A percentile compares a stretch with the other conserved stretches of the same genome.
phyloP scores from a whole-genome alignment of 2,113 vertebrate genomes.

The Gnathonemus longibarbis region DNA sequence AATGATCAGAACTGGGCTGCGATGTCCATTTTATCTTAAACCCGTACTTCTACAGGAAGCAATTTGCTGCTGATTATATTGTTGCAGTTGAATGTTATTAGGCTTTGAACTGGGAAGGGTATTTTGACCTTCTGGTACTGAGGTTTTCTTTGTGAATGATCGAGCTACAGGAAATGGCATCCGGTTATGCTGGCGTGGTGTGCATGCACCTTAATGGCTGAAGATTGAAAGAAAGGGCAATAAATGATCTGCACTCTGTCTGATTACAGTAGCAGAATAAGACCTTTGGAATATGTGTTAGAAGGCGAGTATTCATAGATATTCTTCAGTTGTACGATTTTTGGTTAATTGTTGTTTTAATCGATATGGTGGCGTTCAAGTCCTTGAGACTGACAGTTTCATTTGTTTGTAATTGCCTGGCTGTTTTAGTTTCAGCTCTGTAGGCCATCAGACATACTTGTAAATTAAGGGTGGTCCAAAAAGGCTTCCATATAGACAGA shows the following conservation, averaged over 20 bases:
- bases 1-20: not conserved
- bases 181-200: not conserved
- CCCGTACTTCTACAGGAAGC: not conserved
- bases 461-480: not conserved
- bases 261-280: not conserved
- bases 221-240: not conserved
- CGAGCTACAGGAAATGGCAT: not conserved
- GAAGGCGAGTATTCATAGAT: not conserved
- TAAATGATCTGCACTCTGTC: not conserved
- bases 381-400: not conserved
- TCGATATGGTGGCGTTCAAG: not conserved
- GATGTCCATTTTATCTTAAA: not conserved
- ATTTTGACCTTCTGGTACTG: not conserved
- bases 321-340: not conserved
- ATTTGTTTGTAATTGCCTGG: not conserved
- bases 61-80: not conserved
- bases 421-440: not conserved
- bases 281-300: conserved; percentile 16
- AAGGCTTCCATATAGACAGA: not conserved
- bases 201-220: not conserved
- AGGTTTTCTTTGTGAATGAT: not conserved
- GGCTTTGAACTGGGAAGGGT: not conserved
- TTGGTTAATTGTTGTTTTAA: not conserved
- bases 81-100: not conserved
- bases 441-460: not conserved